Evolutionary conservation across 2,113 vertebrate genomes (phyloP).

Genomic region (Semnopithecus entellus): DNA sequence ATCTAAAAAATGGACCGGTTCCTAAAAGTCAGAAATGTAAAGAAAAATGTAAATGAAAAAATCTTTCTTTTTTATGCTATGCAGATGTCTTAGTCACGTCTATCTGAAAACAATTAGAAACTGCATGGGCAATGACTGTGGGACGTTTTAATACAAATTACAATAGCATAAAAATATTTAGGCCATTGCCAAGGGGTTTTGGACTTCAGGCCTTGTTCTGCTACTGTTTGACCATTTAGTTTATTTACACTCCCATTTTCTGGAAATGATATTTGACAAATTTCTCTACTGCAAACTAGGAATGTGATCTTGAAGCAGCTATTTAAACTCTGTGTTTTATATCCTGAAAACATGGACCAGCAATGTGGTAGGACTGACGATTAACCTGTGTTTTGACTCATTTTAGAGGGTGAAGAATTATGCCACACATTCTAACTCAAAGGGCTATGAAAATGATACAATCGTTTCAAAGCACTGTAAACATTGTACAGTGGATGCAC

Average conservation of each 20-base stretch:
- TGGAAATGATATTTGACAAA: not conserved
- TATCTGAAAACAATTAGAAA: not conserved
- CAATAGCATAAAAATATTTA: not conserved
- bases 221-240: not conserved
- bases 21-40: not conserved
- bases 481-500: not conserved
- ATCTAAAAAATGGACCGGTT: not conserved
- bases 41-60: not conserved
- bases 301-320: slow-evolving; percentile 11
- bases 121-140: not conserved
- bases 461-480: not conserved
- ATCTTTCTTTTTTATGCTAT: not conserved
- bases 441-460: not conserved
- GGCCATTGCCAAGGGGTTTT: not conserved
- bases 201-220: not conserved
- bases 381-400: not conserved
- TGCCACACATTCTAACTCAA: not conserved
- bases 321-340: slow-evolving; percentile 2
- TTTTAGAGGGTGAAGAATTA: not conserved
- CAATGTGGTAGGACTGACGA: not conserved
- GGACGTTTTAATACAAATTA: not conserved
- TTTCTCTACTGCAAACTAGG: not conserved
- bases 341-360: not conserved
- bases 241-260: not conserved
- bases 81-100: not conserved